Base-by-base conservation (phyloP, 1,140 invertebrate species). In the Drosophila obscura region DNA sequence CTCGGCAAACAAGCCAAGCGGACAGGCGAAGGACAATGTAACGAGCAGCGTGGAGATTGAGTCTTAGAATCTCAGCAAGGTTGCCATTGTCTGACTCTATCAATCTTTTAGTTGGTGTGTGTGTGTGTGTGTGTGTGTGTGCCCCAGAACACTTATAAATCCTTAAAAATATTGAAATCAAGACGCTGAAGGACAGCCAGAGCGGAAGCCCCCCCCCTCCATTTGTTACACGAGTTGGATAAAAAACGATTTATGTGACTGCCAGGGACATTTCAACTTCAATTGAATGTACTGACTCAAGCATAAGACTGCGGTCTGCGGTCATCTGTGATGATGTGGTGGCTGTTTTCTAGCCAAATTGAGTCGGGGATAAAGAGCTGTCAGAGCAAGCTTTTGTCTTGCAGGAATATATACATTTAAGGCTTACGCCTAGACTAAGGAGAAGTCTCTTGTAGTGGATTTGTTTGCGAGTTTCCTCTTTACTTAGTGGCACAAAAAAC, bases 121-220 rank as follows among this genome's bases (percentile, higher is more conserved):
- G 4, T 5, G 35, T 13, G 13, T 39, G 4, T 13, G 11, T 39
- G 4, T 5, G 26, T 35, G 39, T 57, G 26, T 35, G 39, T 57
- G 15, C 28, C 24, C 13, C 4, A 26, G 16, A 52, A 15, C 62
- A 56, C 57, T 62, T 72, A 67, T 49, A 85, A 72, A 73, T 76
- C 61, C 78, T 64, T 63, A 73, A 69, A 81, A 76, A 64, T 76
- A 87, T 78, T 61, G 66, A 73, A 75, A 78, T 67, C 60, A 69
- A 82, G 81, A 62, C 57, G 48, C 22, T 64, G 55, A 52, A 68
- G 58, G 45, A 61, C 58, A 52, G 45, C 59, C 31, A 16, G 9
- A 28, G 11, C 5, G 56, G 24, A 41, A 35, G 19, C 19, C 52
- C 59, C 43, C 22, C 31, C 19, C 41, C 26, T 28, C 56, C 15